Base-by-base conservation (phyloP, 2,797 vertebrate species). In the Cossypha caffra region DNA sequence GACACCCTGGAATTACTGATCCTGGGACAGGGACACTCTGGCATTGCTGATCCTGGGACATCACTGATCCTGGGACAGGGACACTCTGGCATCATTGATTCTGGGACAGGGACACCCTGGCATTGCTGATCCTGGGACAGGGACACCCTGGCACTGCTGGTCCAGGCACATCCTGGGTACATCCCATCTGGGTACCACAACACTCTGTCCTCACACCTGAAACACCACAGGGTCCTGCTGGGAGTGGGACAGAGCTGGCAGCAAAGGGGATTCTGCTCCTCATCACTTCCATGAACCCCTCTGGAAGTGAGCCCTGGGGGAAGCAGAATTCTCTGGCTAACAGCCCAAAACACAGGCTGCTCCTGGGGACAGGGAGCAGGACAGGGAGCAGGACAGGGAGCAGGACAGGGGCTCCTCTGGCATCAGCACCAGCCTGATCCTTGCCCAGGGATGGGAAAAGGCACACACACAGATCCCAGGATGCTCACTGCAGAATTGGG, bases 381-480 rank as follows among this genome's bases (percentile, higher is more conserved):
- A 37, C 37, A 37, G 37, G 37, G 37, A 37, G 37, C 37, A 37
- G 37, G 37, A 37, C 37, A 37, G 37, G 37, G 37, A 55, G 71
- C 28, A 28, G 63, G 24, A 7, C 31, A 18, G 59, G 52, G 25
- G 58, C 38, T 58, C 14, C 47, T 23, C 26, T 21, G 63, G 42
- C 35, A 12, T 17, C 55, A 2, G 68, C 48, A 33, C 33, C 2
- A 5, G 47, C 38, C 57, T 16, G 67, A 3, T 7, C 50, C 64
- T 40, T 7, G 40, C 7, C 76, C 23, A 6, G 10, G 33, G 19
- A 1, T 7, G 28, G 71, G 17, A 13, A 33, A 45, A 42, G 61
- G 47, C 48, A 9, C 0, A 2, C 0, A 2, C 18, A 5, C 10
- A 25, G 5, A 33, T 11, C 29, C 57, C 45, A 11, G 80, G 35